Evolutionary conservation across 2,113 vertebrate species (phyloP).

Genomic region (Mobula birostris): DNA sequence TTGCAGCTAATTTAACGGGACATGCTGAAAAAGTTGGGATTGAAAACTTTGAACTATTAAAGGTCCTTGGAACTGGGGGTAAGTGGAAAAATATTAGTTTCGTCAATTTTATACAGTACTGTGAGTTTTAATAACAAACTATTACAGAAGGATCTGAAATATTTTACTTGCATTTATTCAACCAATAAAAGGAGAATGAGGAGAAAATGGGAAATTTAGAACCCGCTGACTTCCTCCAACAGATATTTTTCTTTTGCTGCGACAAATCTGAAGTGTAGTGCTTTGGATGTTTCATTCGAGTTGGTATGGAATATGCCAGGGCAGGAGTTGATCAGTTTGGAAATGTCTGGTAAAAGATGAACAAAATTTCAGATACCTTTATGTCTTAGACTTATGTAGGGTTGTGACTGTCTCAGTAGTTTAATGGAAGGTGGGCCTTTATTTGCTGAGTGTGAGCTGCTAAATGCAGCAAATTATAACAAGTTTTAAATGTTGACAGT

Average conservation of each 20-base stretch:
- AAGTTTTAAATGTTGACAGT: too few species aligned
- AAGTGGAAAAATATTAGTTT: slow-evolving; percentile 49
- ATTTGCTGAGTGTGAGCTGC: too few species aligned
- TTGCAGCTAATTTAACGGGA: slow-evolving; percentile 87
- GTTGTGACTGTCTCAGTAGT: too few species aligned
- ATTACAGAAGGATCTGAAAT: slow-evolving; percentile 33
- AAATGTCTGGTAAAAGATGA: not conserved
- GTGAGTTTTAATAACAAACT: not conserved
- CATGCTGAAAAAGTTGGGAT: slow-evolving; percentile 92
- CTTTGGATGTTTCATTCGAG: not conserved
- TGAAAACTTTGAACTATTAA: slow-evolving; percentile 94
- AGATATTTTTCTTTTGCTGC: too few species aligned
- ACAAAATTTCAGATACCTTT: not conserved
- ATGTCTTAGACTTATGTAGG: not conserved
- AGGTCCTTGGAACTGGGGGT: slow-evolving; percentile 95
- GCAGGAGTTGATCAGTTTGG: not conserved
- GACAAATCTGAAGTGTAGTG: too few species aligned
- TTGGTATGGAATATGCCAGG: not conserved
- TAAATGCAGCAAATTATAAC: too few species aligned
- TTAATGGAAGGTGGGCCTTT: too few species aligned
- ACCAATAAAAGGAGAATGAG: not conserved
- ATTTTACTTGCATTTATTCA: not conserved
- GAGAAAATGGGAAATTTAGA: not conserved
- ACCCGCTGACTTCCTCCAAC: too few species aligned
- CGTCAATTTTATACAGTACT: not conserved